Percentiles rank a stretch among this genome's conserved stretches.
These are phyloP conservation scores for Epizoanthus ramosus DNA, from an alignment of 92 coral and sea anemone species.

Conservation along the genomic window DNA sequence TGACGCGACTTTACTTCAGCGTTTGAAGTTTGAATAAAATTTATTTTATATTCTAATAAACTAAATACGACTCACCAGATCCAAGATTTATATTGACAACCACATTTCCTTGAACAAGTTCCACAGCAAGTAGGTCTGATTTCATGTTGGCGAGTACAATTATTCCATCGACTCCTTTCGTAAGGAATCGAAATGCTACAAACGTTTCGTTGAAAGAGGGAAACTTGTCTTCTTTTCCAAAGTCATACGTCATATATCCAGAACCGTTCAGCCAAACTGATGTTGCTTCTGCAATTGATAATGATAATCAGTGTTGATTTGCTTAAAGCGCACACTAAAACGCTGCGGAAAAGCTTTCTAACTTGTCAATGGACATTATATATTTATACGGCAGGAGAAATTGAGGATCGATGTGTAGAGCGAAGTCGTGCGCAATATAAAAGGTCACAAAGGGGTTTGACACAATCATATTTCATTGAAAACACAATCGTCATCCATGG, in stretches of 20 bases:
- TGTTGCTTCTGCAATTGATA: constrained; percentile 56
- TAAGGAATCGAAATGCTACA: constrained; percentile 70
- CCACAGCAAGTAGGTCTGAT: neutral
- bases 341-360: too few species aligned
- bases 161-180: constrained; percentile 48
- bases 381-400: too few species aligned
- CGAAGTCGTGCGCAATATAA: too few species aligned
- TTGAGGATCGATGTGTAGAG: too few species aligned
- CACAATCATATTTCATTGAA: too few species aligned
- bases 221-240: constrained; percentile 59
- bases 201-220: constrained; percentile 37
- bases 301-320: neutral
- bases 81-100: constrained; percentile 26
- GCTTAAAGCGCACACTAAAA: too few species aligned
- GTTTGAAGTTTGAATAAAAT: too few species aligned
- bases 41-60: too few species aligned
- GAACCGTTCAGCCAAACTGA: constrained; percentile 71
- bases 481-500: too few species aligned
- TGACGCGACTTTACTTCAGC: too few species aligned
- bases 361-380: too few species aligned
- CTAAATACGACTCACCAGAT: constrained; percentile 8
- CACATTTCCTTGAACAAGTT: constrained; percentile 14
- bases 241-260: constrained; percentile 62
- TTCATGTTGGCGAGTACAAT: constrained; percentile 36
- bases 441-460: too few species aligned